These are phyloP conservation scores for Halyomorpha halys DNA, from an alignment of 1,140 invertebrate species.

Conservation along the genomic window DNA sequence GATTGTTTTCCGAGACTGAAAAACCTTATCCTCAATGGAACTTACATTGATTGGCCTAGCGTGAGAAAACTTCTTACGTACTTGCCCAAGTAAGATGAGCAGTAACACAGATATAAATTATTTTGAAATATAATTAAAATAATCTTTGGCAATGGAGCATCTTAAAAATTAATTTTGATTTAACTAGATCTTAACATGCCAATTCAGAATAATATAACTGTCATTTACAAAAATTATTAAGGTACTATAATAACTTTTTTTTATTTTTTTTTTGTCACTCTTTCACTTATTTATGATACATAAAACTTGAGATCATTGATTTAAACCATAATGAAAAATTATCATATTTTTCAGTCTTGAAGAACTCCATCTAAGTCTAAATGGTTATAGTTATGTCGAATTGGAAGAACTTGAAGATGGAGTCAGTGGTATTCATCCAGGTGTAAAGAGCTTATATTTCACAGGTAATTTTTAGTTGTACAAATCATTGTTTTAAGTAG, in stretches of 20 bases:
- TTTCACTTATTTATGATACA: too few relatives aligned
- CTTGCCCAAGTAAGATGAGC: slow-evolving; percentile 45
- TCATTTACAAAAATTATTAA: too few relatives aligned
- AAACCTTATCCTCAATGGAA: slow-evolving; percentile 65
- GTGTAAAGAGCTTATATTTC: slow-evolving; percentile 60
- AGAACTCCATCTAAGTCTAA: slow-evolving; percentile 82
- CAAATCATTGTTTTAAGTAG: too few relatives aligned
- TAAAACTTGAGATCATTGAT: neutral
- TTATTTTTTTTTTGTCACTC: too few relatives aligned
- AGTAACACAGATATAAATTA: too few relatives aligned
- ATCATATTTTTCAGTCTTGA: slow-evolving; percentile 46
- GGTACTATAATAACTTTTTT: too few relatives aligned
- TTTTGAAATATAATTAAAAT: too few relatives aligned
- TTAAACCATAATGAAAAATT: too few relatives aligned
- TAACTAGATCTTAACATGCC: too few relatives aligned
- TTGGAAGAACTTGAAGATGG: slow-evolving; percentile 35
- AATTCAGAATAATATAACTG: too few relatives aligned
- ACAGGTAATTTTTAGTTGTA: slow-evolving; percentile 41
- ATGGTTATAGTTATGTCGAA: slow-evolving; percentile 69
- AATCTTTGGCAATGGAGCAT: too few relatives aligned
- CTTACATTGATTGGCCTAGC: slow-evolving; percentile 69
- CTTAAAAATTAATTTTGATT: too few relatives aligned
- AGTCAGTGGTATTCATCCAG: slow-evolving; percentile 26
- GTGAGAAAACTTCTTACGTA: slow-evolving; percentile 63
- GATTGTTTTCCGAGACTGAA: slow-evolving; percentile 31